These are phyloP conservation scores for Ageneiosus marmoratus DNA, from an alignment of 2,113 vertebrate species.

Conservation along the genomic window DNA sequence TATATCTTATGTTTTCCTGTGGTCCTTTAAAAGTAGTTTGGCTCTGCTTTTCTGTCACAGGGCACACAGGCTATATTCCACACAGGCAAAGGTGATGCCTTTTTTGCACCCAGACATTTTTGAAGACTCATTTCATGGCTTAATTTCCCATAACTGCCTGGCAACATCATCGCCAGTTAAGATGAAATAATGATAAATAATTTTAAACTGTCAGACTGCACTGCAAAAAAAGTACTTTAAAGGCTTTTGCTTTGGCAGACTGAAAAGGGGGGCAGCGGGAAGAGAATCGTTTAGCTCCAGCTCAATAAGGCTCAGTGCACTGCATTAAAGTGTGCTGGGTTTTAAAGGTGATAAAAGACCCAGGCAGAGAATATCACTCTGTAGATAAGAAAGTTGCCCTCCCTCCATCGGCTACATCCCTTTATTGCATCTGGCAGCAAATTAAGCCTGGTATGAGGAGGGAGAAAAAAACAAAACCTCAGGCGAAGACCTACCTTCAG, in stretches of 20 bases:
- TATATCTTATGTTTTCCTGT: background rate
- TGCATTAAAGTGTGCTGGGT: constrained; percentile 76
- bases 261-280: constrained; percentile 49
- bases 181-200: constrained; percentile 46
- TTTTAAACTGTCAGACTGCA: constrained; percentile 37
- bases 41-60: constrained; percentile 61
- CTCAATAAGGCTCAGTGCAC: constrained; percentile 63
- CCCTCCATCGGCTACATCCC: constrained; percentile 74
- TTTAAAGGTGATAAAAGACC: constrained; percentile 79
- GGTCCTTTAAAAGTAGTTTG: constrained; percentile 57
- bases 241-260: constrained; percentile 55
- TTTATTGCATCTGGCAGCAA: constrained; percentile 82
- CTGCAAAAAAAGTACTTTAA: constrained; percentile 38
- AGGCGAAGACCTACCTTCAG: constrained; percentile 75
- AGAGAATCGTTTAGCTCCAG: constrained; percentile 56
- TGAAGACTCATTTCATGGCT: constrained; percentile 46
- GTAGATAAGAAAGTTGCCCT: constrained; percentile 76
- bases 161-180: constrained; percentile 26
- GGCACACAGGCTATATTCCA: constrained; percentile 56
- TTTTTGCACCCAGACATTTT: constrained; percentile 29
- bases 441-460: constrained; percentile 76
- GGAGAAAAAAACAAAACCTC: constrained; percentile 68
- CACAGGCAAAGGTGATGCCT: constrained; percentile 57
- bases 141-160: constrained; percentile 52
- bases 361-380: constrained; percentile 73